Percentiles rank a stretch among this genome's conserved stretches.
phyloP scores from a whole-genome alignment of 35 echinoderm and acorn worm genomes.

The Heliocidaris erythrogramma region DNA sequence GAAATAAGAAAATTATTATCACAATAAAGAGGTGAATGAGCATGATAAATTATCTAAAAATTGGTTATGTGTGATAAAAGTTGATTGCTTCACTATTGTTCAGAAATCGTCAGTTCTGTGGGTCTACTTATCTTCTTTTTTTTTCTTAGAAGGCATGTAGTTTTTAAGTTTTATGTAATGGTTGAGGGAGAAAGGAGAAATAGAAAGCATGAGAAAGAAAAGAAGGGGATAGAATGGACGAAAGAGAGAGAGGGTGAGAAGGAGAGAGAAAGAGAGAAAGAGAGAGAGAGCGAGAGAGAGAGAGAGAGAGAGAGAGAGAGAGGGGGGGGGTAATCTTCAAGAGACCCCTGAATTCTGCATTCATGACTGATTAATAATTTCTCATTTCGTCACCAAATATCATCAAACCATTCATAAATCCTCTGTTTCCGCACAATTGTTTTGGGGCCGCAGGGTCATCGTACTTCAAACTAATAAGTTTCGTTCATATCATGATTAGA shows the following conservation, averaged over 20 bases:
- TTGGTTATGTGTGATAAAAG: too few species aligned
- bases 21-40: too few species aligned
- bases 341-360: background rate
- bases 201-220: background rate
- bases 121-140: background rate
- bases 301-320: background rate
- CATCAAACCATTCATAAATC: background rate
- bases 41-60: too few species aligned
- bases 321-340: background rate
- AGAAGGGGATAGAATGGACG: background rate
- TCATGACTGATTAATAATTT: background rate
- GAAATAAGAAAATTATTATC: too few species aligned
- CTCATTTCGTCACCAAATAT: background rate
- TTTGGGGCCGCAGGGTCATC: background rate
- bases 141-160: background rate
- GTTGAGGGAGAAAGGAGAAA: background rate
- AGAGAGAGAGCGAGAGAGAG: background rate
- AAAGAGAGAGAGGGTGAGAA: background rate
- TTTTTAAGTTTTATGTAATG: too few species aligned
- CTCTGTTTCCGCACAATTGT: slow-evolving; percentile 8
- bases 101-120: too few species aligned
- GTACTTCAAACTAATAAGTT: background rate
- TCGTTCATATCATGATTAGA: background rate
- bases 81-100: too few species aligned
- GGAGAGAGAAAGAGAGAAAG: background rate